Conservation (phyloP, 1,140 invertebrate genomes). For the Cotesia typhae region DNA sequence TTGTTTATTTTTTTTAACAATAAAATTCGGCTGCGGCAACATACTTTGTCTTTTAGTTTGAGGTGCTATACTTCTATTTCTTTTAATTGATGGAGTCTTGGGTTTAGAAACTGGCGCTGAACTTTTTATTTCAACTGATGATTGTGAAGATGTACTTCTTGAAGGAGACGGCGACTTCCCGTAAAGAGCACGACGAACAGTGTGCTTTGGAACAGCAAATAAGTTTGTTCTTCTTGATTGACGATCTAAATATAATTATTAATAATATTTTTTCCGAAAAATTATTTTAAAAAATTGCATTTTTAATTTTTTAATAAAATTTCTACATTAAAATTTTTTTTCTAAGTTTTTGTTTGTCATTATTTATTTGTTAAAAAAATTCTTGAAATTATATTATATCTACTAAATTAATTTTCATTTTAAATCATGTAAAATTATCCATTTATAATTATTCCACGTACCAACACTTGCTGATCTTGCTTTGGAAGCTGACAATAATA, state of each 20-base stretch:
- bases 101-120: neutral
- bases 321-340: no score
- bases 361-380: no score
- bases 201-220: conserved; percentile 12
- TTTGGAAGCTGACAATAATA: conserved; percentile 13
- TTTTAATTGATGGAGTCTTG: neutral
- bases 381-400: no score
- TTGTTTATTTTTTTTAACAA: neutral
- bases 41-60: neutral
- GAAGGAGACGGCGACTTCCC: neutral
- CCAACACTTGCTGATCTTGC: conserved; percentile 15
- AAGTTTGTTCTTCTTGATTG: neutral
- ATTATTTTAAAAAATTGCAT: no score
- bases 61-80: neutral
- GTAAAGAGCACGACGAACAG: conserved; percentile 25
- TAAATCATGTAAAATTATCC: no score
- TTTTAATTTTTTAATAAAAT: no score
- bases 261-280: no score
- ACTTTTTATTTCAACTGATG: neutral
- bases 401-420: no score
- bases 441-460: conserved; percentile 4
- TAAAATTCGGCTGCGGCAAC: no score
- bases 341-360: no score
- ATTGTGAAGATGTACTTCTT: neutral
- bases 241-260: conserved; percentile 12